Percentiles rank a stretch among this genome's conserved stretches.
Conservation (phyloP, 2,797 vertebrate species). For the Rhinella marina region DNA sequence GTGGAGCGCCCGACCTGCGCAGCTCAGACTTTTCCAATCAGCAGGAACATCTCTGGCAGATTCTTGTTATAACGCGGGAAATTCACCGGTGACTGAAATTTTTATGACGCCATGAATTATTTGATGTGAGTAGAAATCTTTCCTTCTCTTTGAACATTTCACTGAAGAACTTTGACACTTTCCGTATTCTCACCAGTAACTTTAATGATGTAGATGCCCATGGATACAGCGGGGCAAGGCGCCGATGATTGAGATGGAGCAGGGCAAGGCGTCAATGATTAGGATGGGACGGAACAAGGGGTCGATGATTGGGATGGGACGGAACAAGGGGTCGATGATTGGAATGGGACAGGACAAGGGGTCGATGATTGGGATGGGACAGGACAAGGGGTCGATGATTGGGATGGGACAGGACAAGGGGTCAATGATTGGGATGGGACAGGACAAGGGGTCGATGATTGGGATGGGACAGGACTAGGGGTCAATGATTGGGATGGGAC, state of each 20-base stretch:
- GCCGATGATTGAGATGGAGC: background rate
- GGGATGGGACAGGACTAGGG: no score
- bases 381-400: no score
- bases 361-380: no score
- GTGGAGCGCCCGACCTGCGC: background rate
- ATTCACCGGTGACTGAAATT: background rate
- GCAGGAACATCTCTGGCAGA: background rate
- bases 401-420: background rate
- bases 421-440: background rate
- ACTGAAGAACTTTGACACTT: background rate
- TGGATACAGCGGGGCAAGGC: background rate
- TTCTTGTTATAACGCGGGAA: background rate
- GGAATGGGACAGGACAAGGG: no score
- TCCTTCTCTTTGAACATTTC: background rate
- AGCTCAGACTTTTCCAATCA: background rate
- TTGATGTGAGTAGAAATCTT: background rate
- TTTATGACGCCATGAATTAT: slow-evolving; percentile 20
- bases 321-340: no score
- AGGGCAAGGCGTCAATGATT: background rate
- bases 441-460: background rate
- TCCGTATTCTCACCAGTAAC: background rate
- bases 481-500: no score
- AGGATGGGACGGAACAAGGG: no score
- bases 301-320: no score
- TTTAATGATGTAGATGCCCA: background rate